phyloP scores from a whole-genome alignment of 2,888 invertebrate genomes.

The Drosophila borborema region DNA sequence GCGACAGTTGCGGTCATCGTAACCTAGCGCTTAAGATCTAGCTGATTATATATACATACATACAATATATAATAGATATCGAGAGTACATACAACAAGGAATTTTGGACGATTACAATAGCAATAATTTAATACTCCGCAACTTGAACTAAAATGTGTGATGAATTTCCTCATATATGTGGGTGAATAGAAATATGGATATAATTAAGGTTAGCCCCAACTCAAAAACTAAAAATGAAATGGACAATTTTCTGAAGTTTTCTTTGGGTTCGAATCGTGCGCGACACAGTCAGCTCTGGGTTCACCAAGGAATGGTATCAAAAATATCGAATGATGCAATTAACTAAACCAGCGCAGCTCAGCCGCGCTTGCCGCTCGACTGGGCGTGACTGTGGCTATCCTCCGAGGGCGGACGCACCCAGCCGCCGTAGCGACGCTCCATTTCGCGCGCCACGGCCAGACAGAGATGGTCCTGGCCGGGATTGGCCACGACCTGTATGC shows the following conservation, averaged over 20 bases:
- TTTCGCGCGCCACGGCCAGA: constrained; percentile 92
- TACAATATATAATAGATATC: constrained; percentile 23
- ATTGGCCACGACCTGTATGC: constrained; percentile 87
- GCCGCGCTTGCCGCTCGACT: constrained; percentile 60
- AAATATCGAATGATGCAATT: constrained; percentile 43
- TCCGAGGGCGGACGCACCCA: constrained; percentile 89
- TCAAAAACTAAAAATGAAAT: background rate
- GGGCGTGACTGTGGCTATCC: constrained; percentile 70
- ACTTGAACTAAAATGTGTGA: constrained; percentile 47
- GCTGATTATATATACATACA: constrained; percentile 72
- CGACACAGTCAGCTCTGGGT: background rate
- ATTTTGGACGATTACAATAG: constrained; percentile 32
- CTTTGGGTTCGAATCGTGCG: constrained; percentile 14
- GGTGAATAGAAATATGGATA: constrained; percentile 3
- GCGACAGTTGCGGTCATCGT: constrained; percentile 29
- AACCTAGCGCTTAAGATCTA: constrained; percentile 66
- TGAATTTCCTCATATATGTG: constrained; percentile 3
- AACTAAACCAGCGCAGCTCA: constrained; percentile 50
- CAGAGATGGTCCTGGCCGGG: constrained; percentile 91
- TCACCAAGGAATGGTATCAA: constrained; percentile 17
- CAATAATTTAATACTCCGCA: constrained; percentile 69
- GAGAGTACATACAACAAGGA: constrained; percentile 25
- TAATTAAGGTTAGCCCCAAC: constrained; percentile 24
- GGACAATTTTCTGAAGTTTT: background rate
- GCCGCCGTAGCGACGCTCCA: constrained; percentile 93